Evolutionary conservation across 2,113 vertebrate genomes (phyloP), one percentile per base, ranked within the genome.

Genomic region (Xerus inauris): DNA sequence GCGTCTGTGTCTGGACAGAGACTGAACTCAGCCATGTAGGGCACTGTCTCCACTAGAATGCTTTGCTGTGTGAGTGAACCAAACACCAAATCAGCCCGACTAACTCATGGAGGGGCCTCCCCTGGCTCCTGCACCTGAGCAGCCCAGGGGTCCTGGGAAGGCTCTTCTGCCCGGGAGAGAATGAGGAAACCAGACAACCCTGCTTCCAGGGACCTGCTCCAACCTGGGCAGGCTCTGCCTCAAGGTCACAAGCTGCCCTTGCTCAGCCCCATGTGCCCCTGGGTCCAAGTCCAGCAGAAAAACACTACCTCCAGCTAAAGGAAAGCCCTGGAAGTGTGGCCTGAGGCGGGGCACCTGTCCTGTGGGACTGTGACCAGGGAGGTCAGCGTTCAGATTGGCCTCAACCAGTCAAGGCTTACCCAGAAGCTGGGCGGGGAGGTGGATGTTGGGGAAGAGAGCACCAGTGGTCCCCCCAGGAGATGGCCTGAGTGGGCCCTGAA

Each of bases 61-160:
- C 72, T 7, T 5, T 17, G n/a, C 30, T 3, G 17, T 3, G 3
- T 6, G 9, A n/a, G 20, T 11, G 16, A 49, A 22, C 45, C 11
- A 0, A 19, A 28, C 20, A 14, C 47, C 19, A 11, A 19, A 40
- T 24, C 32, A 5, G 30, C 16, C 8, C 22, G 11, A 11, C 76
- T 47, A 13, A 5, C 35, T 45, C 38, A 8, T 0, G 0, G 1
- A 26, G 57, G 30, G 22, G 38, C 47, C 10, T 0, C 0, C 0
- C 57, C 57, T 0, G 13, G 59, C 24, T 10, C 47, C 26, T 1
- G 7, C 30, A 17, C 24, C 40, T 3, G 13, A 12, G 26, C 12
- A 0, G 16, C 35, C 5, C 24, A 38, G 62, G 54, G 69, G 45
- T 64, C 45, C 35, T 4, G 3, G 28, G n/a, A 45, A 17, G 28